Evolutionary conservation across 2,797 vertebrate genomes (phyloP), one percentile per base, ranked within the genome.

Genomic region (Hafferia zeledoni): DNA sequence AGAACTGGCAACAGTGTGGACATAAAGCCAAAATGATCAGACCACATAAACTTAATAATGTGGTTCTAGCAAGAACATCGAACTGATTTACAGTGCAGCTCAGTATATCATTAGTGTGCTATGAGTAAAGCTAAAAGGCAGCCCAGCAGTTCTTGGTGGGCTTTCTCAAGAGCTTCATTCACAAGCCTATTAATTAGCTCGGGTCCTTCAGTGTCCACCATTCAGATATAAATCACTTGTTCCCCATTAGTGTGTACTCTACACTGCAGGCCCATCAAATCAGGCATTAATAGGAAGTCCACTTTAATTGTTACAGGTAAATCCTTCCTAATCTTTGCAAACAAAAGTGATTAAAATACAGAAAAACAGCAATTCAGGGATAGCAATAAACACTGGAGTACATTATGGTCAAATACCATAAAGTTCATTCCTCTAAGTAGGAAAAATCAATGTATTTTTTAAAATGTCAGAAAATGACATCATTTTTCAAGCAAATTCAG

Each of bases 301-400:
- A 69, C 76, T 94, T 97, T 95, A 95, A 98, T 97, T 94, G 97
- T 94, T 95, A 87, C 72, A 96, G 94, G 95, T 86, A 95, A 97
- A 95, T 82, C 97, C 85, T 94, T 83, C 76, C 78, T 74, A 88
- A 97, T 94, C 85, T 82, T 94, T 93, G 87, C 83, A 97, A 97
- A 97, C 72, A 91, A 97, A 93, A 96, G 83, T 75, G 17, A 96
- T 93, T 95, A 93, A 88, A 97, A 96, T 64, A 83, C 76, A 94
- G 77, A 83, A 91, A 96, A 84, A 93, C 39, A 80, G 86, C 94
- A 88, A 92, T 75, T 94, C 84, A 80, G 41, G 41, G 72, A 82
- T 4, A 88, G 67, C 57, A 59, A 91, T 93, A 93, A 97, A 91
- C 30, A 20, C 39, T 72, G 55, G 61, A 41, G 39, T 76, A 84